Conservation (phyloP, 1,140 invertebrate species). For the Ceratosolen solmsi region DNA sequence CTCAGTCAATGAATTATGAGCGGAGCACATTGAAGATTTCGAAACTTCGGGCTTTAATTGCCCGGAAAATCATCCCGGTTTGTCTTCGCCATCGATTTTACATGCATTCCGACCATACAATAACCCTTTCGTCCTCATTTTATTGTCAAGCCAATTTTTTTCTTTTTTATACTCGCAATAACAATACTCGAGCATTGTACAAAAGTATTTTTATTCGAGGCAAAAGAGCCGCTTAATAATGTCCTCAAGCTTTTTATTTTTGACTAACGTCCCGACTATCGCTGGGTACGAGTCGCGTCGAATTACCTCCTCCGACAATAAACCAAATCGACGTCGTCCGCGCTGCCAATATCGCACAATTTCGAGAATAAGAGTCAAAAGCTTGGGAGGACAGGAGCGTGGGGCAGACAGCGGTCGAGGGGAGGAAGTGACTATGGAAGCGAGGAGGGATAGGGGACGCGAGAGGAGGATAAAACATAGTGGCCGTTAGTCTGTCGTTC, state of each 20-base stretch:
- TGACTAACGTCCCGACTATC: conserved; percentile 12
- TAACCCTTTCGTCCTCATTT: not conserved
- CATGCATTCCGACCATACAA: not conserved
- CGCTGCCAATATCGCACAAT: conserved; percentile 46
- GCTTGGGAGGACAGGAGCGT: too few relatives aligned
- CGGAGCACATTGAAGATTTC: not conserved
- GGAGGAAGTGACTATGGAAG: not conserved
- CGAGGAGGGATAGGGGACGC: not conserved
- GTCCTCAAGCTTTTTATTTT: conserved; percentile 24
- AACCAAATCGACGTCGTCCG: conserved; percentile 31
- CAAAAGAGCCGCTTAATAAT: conserved; percentile 3
- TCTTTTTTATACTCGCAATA: conserved; percentile 1
- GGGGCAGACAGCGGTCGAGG: not conserved
- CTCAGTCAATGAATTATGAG: not conserved
- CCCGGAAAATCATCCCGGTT: not conserved
- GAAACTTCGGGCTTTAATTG: not conserved
- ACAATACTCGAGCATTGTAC: not conserved
- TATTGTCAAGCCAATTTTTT: conserved; percentile 12
- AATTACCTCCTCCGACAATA: conserved; percentile 40
- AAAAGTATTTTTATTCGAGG: conserved; percentile 30
- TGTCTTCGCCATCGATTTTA: conserved; percentile 23
- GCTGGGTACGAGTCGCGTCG: conserved; percentile 11
- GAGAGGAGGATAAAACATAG: conserved; percentile 38
- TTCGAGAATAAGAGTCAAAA: conserved; percentile 23
- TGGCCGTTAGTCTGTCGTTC: conserved; percentile 50